Percentiles rank a stretch among this genome's conserved stretches.
Conservation (phyloP, 1,140 invertebrate species). For the Pogonomyrmex barbatus region DNA sequence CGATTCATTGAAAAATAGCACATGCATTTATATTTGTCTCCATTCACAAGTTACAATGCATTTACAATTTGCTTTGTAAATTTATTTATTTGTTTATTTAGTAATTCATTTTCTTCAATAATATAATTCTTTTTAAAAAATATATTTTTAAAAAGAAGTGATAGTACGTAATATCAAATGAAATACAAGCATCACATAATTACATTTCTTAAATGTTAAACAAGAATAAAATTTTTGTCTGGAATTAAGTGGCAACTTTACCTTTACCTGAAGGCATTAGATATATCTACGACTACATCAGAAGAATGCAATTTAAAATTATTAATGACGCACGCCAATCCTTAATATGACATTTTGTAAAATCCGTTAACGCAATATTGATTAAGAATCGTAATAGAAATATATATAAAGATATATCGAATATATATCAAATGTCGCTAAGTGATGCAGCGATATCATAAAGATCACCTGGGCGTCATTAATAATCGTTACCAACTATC, state of each 20-base stretch:
- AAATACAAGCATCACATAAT: background rate
- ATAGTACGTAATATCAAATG: background rate
- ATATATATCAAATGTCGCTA: conserved; percentile 41
- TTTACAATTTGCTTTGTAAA: background rate
- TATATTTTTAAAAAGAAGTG: background rate
- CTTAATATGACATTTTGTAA: background rate
- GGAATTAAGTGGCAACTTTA: no score
- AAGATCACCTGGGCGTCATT: conserved; percentile 42
- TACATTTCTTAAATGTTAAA: background rate
- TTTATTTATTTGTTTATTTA: conserved; percentile 14
- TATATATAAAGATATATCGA: background rate
- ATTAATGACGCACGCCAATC: background rate
- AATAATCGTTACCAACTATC: conserved; percentile 60
- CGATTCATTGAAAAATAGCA: background rate
- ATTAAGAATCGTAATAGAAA: conserved; percentile 26
- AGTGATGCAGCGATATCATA: conserved; percentile 50
- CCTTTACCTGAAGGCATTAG: no score
- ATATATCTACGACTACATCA: background rate
- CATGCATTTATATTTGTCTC: conserved; percentile 1
- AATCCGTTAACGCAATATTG: background rate
- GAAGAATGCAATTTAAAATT: background rate
- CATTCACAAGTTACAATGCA: conserved; percentile 7
- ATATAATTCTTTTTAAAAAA: background rate
- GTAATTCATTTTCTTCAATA: background rate
- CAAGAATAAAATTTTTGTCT: background rate